A percentile compares a stretch with the other conserved stretches of the same genome.
Evolutionary conservation across 2,888 invertebrate genomes (phyloP).

Genomic region (Tipula lateralis): DNA sequence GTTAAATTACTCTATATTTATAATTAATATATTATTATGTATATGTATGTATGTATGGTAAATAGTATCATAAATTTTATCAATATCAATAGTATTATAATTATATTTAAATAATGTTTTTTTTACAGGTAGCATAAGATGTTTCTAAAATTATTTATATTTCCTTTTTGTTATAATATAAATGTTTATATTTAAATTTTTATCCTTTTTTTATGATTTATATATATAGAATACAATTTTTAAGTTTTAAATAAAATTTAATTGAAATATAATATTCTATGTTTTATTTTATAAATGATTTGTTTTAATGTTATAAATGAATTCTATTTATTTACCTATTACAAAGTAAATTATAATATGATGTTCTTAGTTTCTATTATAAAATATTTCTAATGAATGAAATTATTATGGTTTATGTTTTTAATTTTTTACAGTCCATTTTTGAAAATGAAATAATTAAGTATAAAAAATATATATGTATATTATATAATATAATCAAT

Average conservation of each 20-base stretch:
- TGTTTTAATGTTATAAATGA: background rate
- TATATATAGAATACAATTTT: background rate
- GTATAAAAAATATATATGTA: constrained; percentile 19
- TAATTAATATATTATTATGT: background rate
- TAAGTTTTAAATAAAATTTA: background rate
- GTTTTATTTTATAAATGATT: background rate
- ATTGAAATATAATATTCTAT: background rate
- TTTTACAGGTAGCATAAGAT: constrained; percentile 13
- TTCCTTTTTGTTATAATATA: background rate
- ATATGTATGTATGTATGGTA: background rate
- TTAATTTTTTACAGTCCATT: background rate
- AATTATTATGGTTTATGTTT: background rate
- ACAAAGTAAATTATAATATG: background rate
- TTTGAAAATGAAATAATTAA: background rate
- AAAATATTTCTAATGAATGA: background rate
- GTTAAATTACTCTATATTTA: background rate
- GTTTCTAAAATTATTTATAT: background rate
- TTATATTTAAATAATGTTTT: background rate
- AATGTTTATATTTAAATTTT: background rate
- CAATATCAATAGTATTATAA: background rate
- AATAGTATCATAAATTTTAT: background rate
- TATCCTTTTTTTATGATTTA: background rate
- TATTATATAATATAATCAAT: background rate
- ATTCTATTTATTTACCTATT: background rate
- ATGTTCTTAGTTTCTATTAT: background rate